Evolutionary conservation across 2,113 vertebrate species (phyloP).

Genomic region (Podocnemis expansa): DNA sequence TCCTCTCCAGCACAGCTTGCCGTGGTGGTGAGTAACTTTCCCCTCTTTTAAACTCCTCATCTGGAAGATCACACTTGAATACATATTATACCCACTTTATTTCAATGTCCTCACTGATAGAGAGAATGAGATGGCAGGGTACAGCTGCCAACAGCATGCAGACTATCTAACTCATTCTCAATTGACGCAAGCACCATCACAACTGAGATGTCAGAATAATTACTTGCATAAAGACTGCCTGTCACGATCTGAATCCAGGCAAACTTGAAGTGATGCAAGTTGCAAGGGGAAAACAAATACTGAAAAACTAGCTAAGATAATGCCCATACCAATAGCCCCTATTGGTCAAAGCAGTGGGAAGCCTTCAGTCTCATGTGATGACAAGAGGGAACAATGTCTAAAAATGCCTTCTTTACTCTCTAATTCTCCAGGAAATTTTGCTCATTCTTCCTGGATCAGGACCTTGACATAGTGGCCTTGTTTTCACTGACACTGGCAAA

Average conservation of each 20-base stretch:
- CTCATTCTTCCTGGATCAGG: neutral
- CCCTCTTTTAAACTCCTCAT: neutral
- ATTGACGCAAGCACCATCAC: neutral
- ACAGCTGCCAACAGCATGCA: neutral
- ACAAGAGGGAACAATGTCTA: neutral
- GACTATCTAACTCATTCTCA: neutral
- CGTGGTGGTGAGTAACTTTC: neutral
- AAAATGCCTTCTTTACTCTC: neutral
- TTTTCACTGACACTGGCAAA: too few species aligned
- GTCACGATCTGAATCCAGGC: neutral
- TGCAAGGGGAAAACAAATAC: neutral
- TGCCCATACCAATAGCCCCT: neutral
- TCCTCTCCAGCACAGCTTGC: neutral
- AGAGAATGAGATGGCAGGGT: neutral
- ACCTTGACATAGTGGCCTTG: neutral
- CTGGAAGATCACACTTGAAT: neutral
- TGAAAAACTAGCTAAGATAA: neutral
- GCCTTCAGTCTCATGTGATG: neutral
- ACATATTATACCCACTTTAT: neutral
- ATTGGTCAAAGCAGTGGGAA: neutral
- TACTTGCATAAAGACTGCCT: neutral
- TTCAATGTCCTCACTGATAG: neutral
- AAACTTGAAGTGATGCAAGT: neutral
- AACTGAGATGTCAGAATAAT: neutral
- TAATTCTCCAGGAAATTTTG: neutral